These are phyloP conservation scores for Poecilia wingei DNA, from an alignment of 2,797 vertebrate species.

Conservation along the genomic window DNA sequence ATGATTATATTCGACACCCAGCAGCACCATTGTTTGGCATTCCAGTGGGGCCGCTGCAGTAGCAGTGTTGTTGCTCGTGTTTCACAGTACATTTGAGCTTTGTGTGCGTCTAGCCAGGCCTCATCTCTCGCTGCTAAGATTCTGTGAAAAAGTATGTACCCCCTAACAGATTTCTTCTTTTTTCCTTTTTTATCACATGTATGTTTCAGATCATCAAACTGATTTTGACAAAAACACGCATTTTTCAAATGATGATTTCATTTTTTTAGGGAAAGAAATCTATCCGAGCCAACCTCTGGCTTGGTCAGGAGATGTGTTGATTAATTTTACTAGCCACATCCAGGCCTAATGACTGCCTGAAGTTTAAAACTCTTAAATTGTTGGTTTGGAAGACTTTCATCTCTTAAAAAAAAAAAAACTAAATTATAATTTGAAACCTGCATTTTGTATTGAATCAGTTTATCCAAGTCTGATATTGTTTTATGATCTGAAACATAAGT, in stretches of 20 bases:
- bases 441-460: neutral
- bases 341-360: neutral
- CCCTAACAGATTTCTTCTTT: neutral
- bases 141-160: neutral
- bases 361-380: too few species aligned
- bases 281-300: neutral
- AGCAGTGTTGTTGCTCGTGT: conserved; percentile 63
- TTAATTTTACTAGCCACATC: neutral
- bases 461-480: neutral
- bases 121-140: conserved; percentile 75
- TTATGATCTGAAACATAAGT: neutral
- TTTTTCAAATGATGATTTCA: neutral
- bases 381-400: neutral
- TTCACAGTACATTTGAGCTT: conserved; percentile 89
- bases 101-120: conserved; percentile 53
- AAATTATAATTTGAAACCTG: neutral
- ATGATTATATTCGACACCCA: conserved; percentile 67
- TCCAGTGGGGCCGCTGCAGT: conserved; percentile 53
- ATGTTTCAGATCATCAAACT: neutral
- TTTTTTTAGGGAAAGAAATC: neutral
- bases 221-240: neutral
- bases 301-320: neutral
- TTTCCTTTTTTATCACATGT: neutral
- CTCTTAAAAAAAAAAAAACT: too few species aligned
- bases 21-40: conserved; percentile 55